Conservation (phyloP, 2,113 vertebrate genomes). For the Odocoileus virginianus region DNA sequence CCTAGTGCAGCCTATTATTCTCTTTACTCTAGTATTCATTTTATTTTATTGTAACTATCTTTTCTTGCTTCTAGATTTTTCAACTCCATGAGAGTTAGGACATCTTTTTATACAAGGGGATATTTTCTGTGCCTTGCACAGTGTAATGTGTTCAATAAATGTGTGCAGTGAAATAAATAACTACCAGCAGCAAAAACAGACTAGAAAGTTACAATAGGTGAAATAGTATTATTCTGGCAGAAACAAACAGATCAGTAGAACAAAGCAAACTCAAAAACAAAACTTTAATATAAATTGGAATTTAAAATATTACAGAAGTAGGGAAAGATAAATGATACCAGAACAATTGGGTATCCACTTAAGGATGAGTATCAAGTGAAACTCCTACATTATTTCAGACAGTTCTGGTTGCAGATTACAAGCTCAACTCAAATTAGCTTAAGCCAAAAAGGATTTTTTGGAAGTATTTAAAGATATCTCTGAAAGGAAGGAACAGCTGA, state of each 20-base stretch:
- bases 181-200: not conserved
- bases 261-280: not conserved
- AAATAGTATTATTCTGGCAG: not conserved
- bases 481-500: not conserved
- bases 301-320: not conserved
- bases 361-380: constrained; percentile 4
- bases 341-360: not conserved
- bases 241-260: not conserved
- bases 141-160: not conserved
- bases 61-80: not conserved
- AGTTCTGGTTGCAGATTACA: not conserved
- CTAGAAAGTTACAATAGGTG: not conserved
- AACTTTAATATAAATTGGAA: not conserved
- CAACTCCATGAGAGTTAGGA: not conserved
- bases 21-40: not conserved
- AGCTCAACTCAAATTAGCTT: constrained; percentile 8
- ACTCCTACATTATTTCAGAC: not conserved
- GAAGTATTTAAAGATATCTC: not conserved
- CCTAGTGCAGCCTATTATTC: not conserved
- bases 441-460: not conserved
- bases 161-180: not conserved
- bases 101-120: not conserved
- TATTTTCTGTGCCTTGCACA: not conserved
- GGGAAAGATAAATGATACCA: not conserved
- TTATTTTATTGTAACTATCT: not conserved